Conservation (phyloP, 2,888 invertebrate species). For the Ennomos erosarius region DNA sequence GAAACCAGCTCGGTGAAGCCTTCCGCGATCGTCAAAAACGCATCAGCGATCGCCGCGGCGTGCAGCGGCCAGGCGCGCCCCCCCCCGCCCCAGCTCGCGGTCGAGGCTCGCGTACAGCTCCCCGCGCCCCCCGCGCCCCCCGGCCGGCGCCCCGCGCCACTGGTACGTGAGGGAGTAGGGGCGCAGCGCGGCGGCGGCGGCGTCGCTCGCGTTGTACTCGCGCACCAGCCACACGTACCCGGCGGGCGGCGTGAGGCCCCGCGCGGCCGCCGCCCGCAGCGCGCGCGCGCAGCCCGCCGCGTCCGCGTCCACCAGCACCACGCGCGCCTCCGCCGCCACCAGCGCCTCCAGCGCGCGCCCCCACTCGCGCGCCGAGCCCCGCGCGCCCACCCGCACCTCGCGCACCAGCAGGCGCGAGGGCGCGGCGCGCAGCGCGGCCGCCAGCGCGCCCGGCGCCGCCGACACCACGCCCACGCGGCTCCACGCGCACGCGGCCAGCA, state of each 20-base stretch:
- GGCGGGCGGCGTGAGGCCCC: conserved; percentile 72
- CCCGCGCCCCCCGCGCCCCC: conserved; percentile 52
- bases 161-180: conserved; percentile 46
- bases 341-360: conserved; percentile 13
- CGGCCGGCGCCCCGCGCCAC: conserved; percentile 33
- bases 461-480: conserved; percentile 33
- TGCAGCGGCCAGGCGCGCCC: conserved; percentile 40
- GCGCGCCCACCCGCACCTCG: conserved; percentile 53
- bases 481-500: conserved; percentile 34
- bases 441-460: conserved; percentile 29
- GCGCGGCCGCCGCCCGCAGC: conserved; percentile 85
- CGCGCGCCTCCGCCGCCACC: conserved; percentile 81
- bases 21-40: conserved; percentile 39
- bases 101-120: conserved; percentile 55
- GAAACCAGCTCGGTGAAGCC: conserved; percentile 24
- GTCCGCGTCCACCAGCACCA: conserved; percentile 93
- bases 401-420: conserved; percentile 59
- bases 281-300: conserved; percentile 86
- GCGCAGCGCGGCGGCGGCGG: conserved; percentile 12
- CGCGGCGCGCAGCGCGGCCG: not conserved
- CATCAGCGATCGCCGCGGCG: conserved; percentile 42
- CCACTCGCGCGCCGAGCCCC: conserved; percentile 8
- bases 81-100: conserved; percentile 44
- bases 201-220: conserved; percentile 47
- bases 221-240: conserved; percentile 59